These are phyloP conservation scores for Euzophera pinguis DNA, from an alignment of 2,888 invertebrate genomes.

Conservation along the genomic window DNA sequence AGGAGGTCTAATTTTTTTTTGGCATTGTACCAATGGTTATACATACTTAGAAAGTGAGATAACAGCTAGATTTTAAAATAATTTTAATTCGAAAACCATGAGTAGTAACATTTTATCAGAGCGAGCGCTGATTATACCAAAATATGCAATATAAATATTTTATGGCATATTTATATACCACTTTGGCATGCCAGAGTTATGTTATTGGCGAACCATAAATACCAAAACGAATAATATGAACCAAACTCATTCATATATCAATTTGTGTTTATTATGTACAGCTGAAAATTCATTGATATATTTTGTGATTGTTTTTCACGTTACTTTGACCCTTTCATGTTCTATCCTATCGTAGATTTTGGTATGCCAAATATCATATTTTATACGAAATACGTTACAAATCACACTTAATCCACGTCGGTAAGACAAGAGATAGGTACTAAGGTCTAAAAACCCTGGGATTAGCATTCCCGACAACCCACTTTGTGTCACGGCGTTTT, in stretches of 20 bases:
- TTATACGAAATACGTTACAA: no score
- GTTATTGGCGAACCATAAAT: conserved; percentile 14
- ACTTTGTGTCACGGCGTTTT: no score
- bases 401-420: no score
- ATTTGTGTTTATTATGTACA: neutral
- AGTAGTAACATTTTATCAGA: neutral
- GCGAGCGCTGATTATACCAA: conserved; percentile 4
- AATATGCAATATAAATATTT: conserved; percentile 24
- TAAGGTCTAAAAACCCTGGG: no score
- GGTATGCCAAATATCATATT: no score
- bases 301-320: neutral
- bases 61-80: no score
- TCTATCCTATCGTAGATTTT: neutral
- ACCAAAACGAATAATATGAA: conserved; percentile 9
- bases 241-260: neutral
- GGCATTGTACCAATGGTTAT: no score
- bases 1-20: no score
- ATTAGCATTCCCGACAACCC: no score
- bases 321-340: no score
- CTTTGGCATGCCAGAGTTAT: conserved; percentile 21
- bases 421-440: no score
- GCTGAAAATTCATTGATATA: neutral
- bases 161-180: conserved; percentile 26
- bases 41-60: no score
- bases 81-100: neutral